A percentile compares a stretch with the other conserved stretches of the same genome.
Evolutionary conservation across 2,113 vertebrate species (phyloP).

Genomic region (Phylloscopus whistleri): DNA sequence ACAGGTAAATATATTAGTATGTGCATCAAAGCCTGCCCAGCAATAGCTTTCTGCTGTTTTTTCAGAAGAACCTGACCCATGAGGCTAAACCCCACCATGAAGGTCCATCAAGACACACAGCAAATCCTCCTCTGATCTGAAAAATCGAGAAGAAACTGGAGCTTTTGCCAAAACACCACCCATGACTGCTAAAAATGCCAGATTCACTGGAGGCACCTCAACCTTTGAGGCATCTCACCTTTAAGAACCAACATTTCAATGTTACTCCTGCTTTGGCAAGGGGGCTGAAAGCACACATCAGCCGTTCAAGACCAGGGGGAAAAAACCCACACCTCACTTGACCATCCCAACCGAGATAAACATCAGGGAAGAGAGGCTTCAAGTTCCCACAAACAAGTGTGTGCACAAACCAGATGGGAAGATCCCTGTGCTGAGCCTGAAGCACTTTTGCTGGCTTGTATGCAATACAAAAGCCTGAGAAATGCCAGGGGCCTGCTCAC

Average conservation of each 20-base stretch:
- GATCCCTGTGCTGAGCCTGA: neutral
- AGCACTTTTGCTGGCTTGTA: neutral
- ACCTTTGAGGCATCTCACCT: neutral
- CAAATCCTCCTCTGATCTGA: neutral
- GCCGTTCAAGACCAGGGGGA: neutral
- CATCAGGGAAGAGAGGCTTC: neutral
- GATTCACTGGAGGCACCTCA: neutral
- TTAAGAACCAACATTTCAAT: neutral
- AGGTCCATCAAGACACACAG: neutral
- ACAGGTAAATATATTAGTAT: neutral
- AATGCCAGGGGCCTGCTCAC: neutral
- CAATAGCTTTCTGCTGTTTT: neutral
- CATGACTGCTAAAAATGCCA: rapidly evolving
- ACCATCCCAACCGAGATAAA: neutral
- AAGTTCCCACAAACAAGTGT: neutral
- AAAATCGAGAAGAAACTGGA: neutral
- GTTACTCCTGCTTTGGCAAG: neutral
- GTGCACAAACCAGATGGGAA: neutral
- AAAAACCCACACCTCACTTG: neutral
- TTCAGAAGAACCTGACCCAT: neutral
- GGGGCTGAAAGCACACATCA: rapidly evolving
- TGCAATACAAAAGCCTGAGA: neutral
- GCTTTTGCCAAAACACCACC: neutral
- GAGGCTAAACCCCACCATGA: rapidly evolving
- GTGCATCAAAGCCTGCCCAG: neutral